These are phyloP conservation scores for Podocnemis expansa DNA, from an alignment of 2,113 vertebrate species.

Conservation along the genomic window DNA sequence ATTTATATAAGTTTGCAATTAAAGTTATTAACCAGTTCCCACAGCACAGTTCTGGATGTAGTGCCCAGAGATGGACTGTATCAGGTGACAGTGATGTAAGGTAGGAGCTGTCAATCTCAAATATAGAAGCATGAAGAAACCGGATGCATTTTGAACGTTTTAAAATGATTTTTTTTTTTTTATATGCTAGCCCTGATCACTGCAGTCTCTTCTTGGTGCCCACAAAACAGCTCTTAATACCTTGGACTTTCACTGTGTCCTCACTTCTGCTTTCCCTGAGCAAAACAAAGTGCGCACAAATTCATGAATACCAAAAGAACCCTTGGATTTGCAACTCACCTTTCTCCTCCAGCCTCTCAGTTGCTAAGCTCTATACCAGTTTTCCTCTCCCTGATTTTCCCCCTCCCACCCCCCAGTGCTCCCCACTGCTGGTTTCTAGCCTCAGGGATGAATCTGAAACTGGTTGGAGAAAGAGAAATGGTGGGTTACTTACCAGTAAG, in stretches of 20 bases:
- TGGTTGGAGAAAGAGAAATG: fast-evolving
- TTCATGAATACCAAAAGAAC: neutral
- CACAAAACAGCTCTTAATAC: neutral
- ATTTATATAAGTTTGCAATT: neutral
- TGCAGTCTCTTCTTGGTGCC: neutral
- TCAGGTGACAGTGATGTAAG: fast-evolving
- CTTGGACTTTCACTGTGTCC: neutral
- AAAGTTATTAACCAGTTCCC: neutral
- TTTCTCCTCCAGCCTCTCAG: neutral
- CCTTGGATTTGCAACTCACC: neutral
- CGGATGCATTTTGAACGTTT: neutral
- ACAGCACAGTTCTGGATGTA: neutral
- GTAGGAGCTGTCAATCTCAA: fast-evolving
- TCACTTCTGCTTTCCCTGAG: neutral
- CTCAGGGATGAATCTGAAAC: neutral
- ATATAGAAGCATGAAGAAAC: fast-evolving
- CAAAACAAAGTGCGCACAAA: neutral
- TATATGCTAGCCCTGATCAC: neutral
- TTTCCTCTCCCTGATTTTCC: neutral
- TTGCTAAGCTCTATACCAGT: neutral
- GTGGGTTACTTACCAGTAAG: too few relatives aligned
- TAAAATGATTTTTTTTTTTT: too few relatives aligned
- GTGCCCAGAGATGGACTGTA: neutral
- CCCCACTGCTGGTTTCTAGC: neutral
- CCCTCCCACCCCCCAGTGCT: too few relatives aligned